These are phyloP conservation scores for Pitangus sulphuratus DNA, from an alignment of 2,797 vertebrate genomes.

Conservation along the genomic window DNA sequence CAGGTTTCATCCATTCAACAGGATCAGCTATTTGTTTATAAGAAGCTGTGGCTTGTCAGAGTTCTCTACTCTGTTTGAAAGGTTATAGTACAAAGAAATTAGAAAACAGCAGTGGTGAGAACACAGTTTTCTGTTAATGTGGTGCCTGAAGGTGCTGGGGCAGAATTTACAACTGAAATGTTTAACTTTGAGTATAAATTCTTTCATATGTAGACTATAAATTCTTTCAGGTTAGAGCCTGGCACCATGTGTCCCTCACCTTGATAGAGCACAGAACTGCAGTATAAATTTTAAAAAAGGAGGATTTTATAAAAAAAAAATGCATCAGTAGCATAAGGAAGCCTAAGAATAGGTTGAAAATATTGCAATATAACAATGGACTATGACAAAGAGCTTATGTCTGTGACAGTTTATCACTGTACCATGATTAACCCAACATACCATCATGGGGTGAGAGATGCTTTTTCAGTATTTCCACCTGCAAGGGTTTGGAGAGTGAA, in stretches of 20 bases:
- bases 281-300: background rate
- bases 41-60: background rate
- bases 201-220: background rate
- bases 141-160: background rate
- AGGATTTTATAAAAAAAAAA: background rate
- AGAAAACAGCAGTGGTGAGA: background rate
- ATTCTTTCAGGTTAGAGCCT: background rate
- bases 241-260: background rate
- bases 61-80: background rate
- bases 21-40: background rate
- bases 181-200: background rate
- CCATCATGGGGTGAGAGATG: background rate
- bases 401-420: background rate
- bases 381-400: background rate
- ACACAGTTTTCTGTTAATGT: fast-evolving
- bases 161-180: background rate
- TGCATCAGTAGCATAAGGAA: background rate
- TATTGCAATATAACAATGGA: background rate
- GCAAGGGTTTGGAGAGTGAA: background rate
- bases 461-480: background rate
- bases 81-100: background rate
- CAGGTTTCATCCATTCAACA: background rate
- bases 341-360: background rate
- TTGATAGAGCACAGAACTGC: background rate
- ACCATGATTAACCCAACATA: background rate